Conservation (phyloP, 2,113 vertebrate species). For the Grammomys dolichurus region DNA sequence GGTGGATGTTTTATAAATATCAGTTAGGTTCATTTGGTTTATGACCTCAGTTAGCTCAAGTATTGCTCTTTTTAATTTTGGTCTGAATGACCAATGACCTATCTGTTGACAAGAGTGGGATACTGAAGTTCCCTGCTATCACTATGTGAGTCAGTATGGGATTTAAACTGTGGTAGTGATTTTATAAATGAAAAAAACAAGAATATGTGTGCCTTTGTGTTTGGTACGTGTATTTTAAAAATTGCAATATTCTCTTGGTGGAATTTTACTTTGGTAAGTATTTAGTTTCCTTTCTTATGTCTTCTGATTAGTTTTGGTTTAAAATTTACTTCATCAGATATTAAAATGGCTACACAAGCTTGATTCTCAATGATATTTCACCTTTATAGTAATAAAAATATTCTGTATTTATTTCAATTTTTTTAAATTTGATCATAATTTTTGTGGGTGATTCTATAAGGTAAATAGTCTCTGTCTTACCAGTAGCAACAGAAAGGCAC, state of each 20-base stretch:
- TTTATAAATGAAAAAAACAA: background rate
- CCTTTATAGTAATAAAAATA: background rate
- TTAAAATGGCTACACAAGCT: background rate
- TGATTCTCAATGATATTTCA: background rate
- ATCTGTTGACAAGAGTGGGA: background rate
- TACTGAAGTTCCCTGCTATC: too few relatives aligned
- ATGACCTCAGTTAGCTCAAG: background rate
- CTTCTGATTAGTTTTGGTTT: background rate
- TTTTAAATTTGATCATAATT: background rate
- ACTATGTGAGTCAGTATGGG: background rate
- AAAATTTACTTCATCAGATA: background rate
- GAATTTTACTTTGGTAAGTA: background rate
- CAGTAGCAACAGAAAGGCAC: fast-evolving
- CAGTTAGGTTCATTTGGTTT: background rate
- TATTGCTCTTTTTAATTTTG: background rate
- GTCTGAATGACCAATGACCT: background rate
- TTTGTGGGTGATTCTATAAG: background rate
- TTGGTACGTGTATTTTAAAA: background rate
- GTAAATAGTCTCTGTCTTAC: background rate
- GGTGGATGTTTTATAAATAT: background rate
- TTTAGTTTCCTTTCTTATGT: background rate
- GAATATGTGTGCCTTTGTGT: too few relatives aligned
- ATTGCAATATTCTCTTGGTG: background rate
- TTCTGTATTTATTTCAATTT: background rate
- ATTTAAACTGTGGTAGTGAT: background rate